Base-by-base conservation (phyloP, 2,888 invertebrate species). In the Alcis repandata region DNA sequence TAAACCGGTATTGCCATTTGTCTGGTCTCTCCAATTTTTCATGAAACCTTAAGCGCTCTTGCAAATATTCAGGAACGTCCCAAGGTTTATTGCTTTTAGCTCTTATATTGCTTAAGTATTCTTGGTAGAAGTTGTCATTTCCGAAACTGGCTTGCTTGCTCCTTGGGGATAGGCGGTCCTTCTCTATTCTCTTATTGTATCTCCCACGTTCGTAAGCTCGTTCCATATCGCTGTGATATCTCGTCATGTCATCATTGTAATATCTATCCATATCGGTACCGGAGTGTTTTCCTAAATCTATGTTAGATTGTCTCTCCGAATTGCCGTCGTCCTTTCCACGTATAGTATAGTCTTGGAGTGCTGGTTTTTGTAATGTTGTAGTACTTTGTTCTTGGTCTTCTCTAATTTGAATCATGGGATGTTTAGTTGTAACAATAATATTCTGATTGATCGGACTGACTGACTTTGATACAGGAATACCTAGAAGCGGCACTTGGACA, bases 401-500 rank as follows among this genome's bases (percentile, higher is more conserved):
- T 49, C 17, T 54, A 20, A 19, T 51, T 49, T 54, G 22, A 17
- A 11, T 19, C 33, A 59, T 56, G n/a, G 64, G 59, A 56, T 54
- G 63, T 57, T 62, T 73, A 1, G 87, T 82, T 19, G 84, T 79
- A 3, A 91, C 72, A 33, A 91, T 70, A 15, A 91, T 85, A 63
- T 89, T 86, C 72, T 88, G 86, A 67, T 85, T 85, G 6, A 90
- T 75, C 10, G 83, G 41, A 59, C 72, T 76, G 8, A 78, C 38
- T 1, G 85, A 82, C 19, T 85, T 83, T 7, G 79, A 64, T 40
- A 90, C 67, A 15, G 83, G 80, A 52, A 92, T 76, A 9, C 80
- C 80, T 22, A 92, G 66, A 1, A 91, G 91, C 19, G 85, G 81
- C 60, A 92, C 84, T 72, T 88, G 87, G 9, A 79, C 72, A 1